Conservation (phyloP, 2,888 invertebrate species). For the Nineta flava region DNA sequence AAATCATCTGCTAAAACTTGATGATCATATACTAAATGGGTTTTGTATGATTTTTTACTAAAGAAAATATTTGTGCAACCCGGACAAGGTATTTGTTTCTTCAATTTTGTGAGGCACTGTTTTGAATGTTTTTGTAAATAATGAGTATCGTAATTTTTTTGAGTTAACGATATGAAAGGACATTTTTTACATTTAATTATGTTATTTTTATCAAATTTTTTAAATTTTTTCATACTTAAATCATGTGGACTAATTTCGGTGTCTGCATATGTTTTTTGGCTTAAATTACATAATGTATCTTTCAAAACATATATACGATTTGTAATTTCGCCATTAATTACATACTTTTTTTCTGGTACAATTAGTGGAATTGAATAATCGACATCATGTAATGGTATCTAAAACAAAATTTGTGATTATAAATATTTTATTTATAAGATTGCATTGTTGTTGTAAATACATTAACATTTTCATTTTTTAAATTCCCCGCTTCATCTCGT, state of each 20-base stretch:
- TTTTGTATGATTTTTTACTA: conserved; percentile 41
- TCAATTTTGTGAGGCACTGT: conserved; percentile 32
- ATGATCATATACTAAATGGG: conserved; percentile 51
- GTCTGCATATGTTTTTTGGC: background rate
- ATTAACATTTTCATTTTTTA: background rate
- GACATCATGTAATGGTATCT: background rate
- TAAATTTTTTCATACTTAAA: background rate
- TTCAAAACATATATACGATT: conserved; percentile 10
- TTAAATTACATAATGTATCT: conserved; percentile 4
- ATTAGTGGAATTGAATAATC: background rate
- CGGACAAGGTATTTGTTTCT: conserved; percentile 43
- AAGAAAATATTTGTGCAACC: conserved; percentile 51
- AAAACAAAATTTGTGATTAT: background rate
- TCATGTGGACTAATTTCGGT: conserved; percentile 1
- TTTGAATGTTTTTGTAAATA: conserved; percentile 28
- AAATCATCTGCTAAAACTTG: conserved; percentile 45
- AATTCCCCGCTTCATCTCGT: background rate
- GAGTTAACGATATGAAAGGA: conserved; percentile 25
- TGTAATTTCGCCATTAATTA: conserved; percentile 5
- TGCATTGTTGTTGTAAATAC: too few species aligned
- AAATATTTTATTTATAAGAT: too few species aligned
- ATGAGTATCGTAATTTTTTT: conserved; percentile 24
- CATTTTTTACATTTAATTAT: conserved; percentile 26
- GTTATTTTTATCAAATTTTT: conserved; percentile 16
- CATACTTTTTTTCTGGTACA: conserved; percentile 8